Evolutionary conservation across 2,113 vertebrate genomes (phyloP).

Genomic region (Nothocercus nigrocapillus): DNA sequence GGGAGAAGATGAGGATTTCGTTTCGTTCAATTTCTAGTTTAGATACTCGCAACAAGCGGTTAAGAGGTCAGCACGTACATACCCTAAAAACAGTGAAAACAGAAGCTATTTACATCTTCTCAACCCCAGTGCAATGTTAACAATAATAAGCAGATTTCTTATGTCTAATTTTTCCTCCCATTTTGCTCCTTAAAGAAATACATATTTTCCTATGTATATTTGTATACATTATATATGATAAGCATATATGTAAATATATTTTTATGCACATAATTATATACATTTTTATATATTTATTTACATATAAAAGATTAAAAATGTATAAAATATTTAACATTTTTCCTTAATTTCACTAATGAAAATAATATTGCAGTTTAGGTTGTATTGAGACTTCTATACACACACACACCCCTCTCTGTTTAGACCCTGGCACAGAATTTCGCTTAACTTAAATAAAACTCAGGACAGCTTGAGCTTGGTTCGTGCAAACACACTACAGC

Average conservation of each 20-base stretch:
- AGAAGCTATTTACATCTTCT: background rate
- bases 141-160: background rate
- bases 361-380: background rate
- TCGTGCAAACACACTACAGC: background rate
- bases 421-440: background rate
- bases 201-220: background rate
- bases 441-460: background rate
- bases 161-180: background rate
- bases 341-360: background rate
- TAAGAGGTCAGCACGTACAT: background rate
- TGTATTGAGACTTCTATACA: background rate
- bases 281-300: background rate
- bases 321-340: background rate
- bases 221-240: background rate
- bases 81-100: background rate
- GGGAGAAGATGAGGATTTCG: too few relatives aligned
- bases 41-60: background rate
- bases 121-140: background rate
- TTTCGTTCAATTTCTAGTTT: background rate
- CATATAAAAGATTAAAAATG: background rate
- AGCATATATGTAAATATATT: too few relatives aligned
- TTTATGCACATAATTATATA: background rate
- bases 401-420: background rate
- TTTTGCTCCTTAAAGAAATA: background rate
- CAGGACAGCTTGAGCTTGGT: background rate